Conservation (phyloP, 35 echinoderm and acorn worm genomes). For the Hemicentrotus pulcherrimus region DNA sequence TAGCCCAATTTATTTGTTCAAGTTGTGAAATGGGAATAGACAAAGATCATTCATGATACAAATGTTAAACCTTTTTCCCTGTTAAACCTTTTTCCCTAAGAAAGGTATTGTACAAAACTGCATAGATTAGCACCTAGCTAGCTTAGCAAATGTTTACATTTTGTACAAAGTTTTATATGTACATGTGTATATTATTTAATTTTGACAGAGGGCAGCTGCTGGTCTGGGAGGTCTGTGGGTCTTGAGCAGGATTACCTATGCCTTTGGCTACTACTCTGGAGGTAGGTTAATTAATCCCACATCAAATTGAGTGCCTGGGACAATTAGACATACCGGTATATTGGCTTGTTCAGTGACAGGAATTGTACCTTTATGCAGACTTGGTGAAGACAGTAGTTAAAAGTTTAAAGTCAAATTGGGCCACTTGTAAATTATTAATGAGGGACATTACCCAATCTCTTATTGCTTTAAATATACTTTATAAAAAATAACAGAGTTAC, state of each 20-base stretch:
- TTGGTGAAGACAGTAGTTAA: too few species aligned
- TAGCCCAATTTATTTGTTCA: neutral
- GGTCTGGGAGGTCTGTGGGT: constrained; percentile 68
- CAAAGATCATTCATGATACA: neutral
- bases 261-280: constrained; percentile 84
- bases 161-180: neutral
- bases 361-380: too few species aligned
- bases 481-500: too few species aligned
- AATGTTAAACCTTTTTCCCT: too few species aligned
- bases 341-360: too few species aligned
- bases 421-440: too few species aligned
- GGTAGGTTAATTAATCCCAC: constrained; percentile 53
- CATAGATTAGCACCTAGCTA: too few species aligned
- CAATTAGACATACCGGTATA: neutral
- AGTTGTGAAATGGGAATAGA: neutral
- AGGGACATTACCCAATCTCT: too few species aligned
- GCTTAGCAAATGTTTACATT: neutral
- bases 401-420: too few species aligned
- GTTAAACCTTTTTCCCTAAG: too few species aligned
- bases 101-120: too few species aligned
- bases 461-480: too few species aligned
- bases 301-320: neutral
- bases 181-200: neutral
- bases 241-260: constrained; percentile 69
- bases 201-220: constrained; percentile 60